A percentile compares a stretch with the other conserved stretches of the same genome.
Conservation (phyloP, 2,113 vertebrate species). For the Pseudopodoces humilis region DNA sequence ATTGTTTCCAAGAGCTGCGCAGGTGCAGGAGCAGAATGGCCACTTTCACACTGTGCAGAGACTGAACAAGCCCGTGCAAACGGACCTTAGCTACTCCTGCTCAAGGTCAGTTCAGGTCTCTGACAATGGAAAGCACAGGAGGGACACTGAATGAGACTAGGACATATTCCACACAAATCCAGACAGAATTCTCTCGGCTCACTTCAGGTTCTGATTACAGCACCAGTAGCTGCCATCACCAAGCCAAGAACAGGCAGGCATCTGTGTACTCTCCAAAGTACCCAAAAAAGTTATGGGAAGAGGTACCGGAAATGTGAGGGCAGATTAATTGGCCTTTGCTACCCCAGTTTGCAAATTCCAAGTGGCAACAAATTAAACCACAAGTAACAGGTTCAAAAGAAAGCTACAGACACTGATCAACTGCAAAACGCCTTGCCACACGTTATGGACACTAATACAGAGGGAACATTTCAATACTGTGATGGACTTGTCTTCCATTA, state of each 20-base stretch:
- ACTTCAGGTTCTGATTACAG: background rate
- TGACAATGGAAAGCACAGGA: background rate
- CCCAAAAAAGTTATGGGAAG: background rate
- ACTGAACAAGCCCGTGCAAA: background rate
- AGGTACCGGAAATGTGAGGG: background rate
- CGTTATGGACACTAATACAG: background rate
- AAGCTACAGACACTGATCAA: background rate
- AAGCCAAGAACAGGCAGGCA: background rate
- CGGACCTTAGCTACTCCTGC: background rate
- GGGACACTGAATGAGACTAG: background rate
- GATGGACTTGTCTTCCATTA: background rate
- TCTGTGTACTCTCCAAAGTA: background rate
- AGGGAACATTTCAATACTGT: background rate
- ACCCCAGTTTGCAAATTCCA: background rate
- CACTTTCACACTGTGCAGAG: background rate
- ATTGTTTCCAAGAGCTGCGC: background rate
- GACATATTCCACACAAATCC: background rate
- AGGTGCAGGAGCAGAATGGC: background rate
- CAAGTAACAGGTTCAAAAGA: background rate
- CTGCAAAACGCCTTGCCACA: background rate
- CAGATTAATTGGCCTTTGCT: background rate
- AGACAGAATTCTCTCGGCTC: background rate
- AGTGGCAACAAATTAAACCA: background rate
- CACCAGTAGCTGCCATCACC: background rate
- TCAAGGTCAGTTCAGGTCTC: background rate